These are phyloP conservation scores for Nasua narica DNA, from an alignment of 2,797 vertebrate species.

Conservation along the genomic window DNA sequence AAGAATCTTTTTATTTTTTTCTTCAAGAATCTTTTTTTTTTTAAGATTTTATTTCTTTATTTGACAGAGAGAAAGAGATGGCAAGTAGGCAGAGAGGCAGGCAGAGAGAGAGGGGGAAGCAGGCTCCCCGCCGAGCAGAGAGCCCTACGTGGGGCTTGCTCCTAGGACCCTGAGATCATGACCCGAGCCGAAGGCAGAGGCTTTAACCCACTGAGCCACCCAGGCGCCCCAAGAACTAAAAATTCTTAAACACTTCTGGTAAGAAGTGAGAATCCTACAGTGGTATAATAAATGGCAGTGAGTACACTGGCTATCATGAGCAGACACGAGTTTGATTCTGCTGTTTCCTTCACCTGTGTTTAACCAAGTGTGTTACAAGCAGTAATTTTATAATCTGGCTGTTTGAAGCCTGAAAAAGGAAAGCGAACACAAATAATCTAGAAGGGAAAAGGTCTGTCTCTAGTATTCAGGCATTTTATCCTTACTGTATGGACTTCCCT, in stretches of 20 bases:
- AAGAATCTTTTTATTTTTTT: neutral
- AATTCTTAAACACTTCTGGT: neutral
- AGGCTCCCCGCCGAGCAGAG: too few species aligned
- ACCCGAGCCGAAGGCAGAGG: too few species aligned
- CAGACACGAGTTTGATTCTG: neutral
- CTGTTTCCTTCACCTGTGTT: slow-evolving; percentile 1
- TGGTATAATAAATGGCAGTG: neutral
- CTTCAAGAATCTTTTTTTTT: neutral
- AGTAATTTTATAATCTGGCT: slow-evolving; percentile 7
- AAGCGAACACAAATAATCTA: neutral
- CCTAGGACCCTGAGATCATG: too few species aligned
- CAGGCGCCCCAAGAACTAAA: neutral
- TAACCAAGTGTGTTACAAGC: neutral
- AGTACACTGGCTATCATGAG: neutral
- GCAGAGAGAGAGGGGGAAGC: too few species aligned
- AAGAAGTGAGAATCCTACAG: neutral
- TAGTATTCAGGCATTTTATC: neutral
- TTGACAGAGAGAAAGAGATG: too few species aligned
- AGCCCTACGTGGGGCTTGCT: too few species aligned
- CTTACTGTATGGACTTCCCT: neutral
- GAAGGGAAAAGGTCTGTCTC: neutral
- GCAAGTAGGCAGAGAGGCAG: too few species aligned
- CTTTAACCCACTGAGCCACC: too few species aligned
- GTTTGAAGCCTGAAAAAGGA: neutral
- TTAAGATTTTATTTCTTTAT: too few species aligned